phyloP scores from a whole-genome alignment of 2,797 vertebrate species.

The Ctenopoma multispine region DNA sequence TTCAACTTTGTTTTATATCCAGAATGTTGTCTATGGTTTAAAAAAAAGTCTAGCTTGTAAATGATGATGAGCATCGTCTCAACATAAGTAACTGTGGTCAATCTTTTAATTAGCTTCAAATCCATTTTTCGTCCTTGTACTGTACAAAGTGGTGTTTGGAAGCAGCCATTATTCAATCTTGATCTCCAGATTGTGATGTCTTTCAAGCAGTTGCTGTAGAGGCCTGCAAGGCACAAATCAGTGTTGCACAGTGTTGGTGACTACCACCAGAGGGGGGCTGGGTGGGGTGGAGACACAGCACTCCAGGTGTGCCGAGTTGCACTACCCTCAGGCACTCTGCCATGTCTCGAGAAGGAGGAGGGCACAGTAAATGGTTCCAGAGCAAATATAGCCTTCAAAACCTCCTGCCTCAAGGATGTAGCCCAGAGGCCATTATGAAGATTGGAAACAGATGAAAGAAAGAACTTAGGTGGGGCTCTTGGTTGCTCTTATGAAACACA shows the following conservation, averaged over 20 bases:
- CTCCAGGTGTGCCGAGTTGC: conserved; percentile 74
- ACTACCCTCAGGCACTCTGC: conserved; percentile 52
- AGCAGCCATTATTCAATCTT: conserved; percentile 43
- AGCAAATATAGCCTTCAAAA: conserved; percentile 79
- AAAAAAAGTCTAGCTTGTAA: conserved; percentile 20
- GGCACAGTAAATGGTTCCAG: conserved; percentile 75
- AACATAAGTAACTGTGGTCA: conserved; percentile 41
- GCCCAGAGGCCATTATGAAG: conserved; percentile 64
- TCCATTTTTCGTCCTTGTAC: conserved; percentile 25
- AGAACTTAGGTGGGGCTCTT: conserved; percentile 57
- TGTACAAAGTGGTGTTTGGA: conserved; percentile 25
- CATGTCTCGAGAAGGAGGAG: conserved; percentile 66
- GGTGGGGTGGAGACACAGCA: conserved; percentile 62
- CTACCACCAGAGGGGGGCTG: conserved; percentile 65
- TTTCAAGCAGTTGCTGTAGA: conserved; percentile 48
- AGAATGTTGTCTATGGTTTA: conserved; percentile 23
- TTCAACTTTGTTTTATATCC: conserved; percentile 25
- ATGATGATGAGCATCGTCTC: conserved; percentile 4
- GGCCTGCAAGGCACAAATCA: conserved; percentile 53
- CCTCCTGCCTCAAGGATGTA: conserved; percentile 63
- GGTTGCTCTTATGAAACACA: conserved; percentile 59
- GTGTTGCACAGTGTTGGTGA: conserved; percentile 48
- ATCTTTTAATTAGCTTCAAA: conserved; percentile 31
- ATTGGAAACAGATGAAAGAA: conserved; percentile 82
- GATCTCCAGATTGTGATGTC: conserved; percentile 57